Evolutionary conservation across 2,888 invertebrate species (phyloP).

Genomic region (Oligia fasciuncula): DNA sequence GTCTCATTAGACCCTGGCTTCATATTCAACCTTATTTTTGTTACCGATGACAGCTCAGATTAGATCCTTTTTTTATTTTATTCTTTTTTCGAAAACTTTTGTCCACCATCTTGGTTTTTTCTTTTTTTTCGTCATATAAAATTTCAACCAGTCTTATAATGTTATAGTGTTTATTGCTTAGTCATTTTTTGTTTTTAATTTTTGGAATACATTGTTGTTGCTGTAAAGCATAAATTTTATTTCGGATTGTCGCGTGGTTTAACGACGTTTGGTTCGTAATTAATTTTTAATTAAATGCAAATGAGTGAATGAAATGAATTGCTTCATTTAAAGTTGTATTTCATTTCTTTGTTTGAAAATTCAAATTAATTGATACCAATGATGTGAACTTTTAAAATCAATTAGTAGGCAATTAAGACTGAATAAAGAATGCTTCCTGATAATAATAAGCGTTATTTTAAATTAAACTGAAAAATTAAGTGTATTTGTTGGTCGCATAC

Average conservation of each 20-base stretch:
- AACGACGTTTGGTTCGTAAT: constrained; percentile 23
- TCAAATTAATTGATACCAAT: constrained; percentile 52
- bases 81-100: constrained; percentile 68
- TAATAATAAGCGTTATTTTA: constrained; percentile 8
- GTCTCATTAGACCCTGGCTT: constrained; percentile 88
- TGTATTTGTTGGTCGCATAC: constrained; percentile 17
- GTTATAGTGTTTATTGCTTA: constrained; percentile 68
- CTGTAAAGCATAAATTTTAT: constrained; percentile 61
- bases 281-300: constrained; percentile 50
- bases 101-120: constrained; percentile 70
- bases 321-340: constrained; percentile 33
- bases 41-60: constrained; percentile 86
- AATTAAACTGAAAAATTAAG: constrained; percentile 28
- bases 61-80: constrained; percentile 76
- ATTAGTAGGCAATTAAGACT: constrained; percentile 66
- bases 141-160: constrained; percentile 69
- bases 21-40: constrained; percentile 86
- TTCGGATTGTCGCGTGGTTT: constrained; percentile 44
- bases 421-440: constrained; percentile 30
- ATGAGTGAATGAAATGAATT: constrained; percentile 31
- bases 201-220: constrained; percentile 49
- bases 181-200: constrained; percentile 39
- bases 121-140: constrained; percentile 69
- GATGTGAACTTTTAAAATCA: constrained; percentile 63
- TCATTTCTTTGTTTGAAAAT: constrained; percentile 44